Evolutionary conservation across 1,140 invertebrate genomes (phyloP), one percentile per base, ranked within the genome.

Genomic region (Fopius arisanus): DNA sequence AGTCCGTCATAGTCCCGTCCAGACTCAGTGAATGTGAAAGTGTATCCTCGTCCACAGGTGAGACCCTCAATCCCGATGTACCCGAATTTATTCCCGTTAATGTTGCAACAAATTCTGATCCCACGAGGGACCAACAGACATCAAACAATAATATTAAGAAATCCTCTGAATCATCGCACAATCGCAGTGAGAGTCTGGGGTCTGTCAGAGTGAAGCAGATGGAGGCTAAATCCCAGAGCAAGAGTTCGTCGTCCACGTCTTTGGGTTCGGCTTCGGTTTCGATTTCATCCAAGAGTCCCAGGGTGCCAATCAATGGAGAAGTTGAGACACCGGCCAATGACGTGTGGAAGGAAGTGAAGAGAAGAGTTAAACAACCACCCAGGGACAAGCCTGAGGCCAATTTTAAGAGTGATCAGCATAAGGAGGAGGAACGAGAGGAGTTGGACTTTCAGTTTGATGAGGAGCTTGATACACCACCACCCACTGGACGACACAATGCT

Each of bases 371-470:
- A 76, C 79, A 84, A 28, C 79, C 84, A 12, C 82, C 87, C 10
- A 89, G 87, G 78, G 84, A 86, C 26, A 89, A 83, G 78, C 41
- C 68, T 26, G 84, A 84, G 40, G 83, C 80, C 40, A 84, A 77
- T 14, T 81, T 90, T 84, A 86, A 84, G 40, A 84, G 80, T 70
- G 82, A 85, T 23, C 82, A 78, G 73, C 87, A 83, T 73, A 88
- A 86, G 75, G 85, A 81, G 77, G 88, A 90, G 78, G 91, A 93
- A 84, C 91, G 93, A 73, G 96, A 97, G 86, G 97, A 98, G 84
- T 87, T 98, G 71, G 95, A 98, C 85, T 99, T 99, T 89, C 94
- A 97, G 88, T 97, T 99, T 88, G 97, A 99, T 84, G 97, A 98
- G 88, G 97, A 99, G 85, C 88, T 98, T 40, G 94, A 96, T 76